Conservation (phyloP, 2,888 invertebrate genomes). For the Aquatica leii region DNA sequence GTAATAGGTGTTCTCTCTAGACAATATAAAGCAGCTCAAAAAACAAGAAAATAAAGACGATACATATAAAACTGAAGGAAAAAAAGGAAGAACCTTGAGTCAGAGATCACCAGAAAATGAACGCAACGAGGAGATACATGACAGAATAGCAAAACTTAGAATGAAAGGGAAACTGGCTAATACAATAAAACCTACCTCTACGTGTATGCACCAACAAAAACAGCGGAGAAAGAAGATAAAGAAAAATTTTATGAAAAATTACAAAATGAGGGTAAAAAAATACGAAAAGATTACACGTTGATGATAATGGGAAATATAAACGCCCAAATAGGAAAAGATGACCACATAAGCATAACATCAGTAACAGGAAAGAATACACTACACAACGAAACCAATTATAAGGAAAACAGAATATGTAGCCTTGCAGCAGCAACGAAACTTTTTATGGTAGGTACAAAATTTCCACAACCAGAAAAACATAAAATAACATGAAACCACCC, state of each 20-base stretch:
- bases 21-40: too few species aligned
- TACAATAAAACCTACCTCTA: background rate
- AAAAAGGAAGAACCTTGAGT: conserved; percentile 9
- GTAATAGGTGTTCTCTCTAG: too few species aligned
- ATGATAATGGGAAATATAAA: conserved; percentile 2
- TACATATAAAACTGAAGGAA: background rate
- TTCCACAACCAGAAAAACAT: background rate
- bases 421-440: too few species aligned
- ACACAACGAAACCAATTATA: conserved; percentile 1
- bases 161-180: conserved; percentile 2
- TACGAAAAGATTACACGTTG: conserved; percentile 2
- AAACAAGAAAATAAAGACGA: background rate
- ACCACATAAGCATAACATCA: background rate
- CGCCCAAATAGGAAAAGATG: background rate
- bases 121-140: background rate
- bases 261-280: background rate
- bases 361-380: conserved; percentile 10
- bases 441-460: conserved; percentile 1
- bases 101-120: conserved; percentile 7
- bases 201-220: conserved; percentile 9
- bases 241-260: conserved; percentile 15
- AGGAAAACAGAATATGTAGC: conserved; percentile 5
- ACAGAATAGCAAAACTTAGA: background rate
- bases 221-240: conserved; percentile 3
- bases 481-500: conserved; percentile 12